Conservation (phyloP, 2,113 vertebrate genomes). For the Hyaena hyaena region DNA sequence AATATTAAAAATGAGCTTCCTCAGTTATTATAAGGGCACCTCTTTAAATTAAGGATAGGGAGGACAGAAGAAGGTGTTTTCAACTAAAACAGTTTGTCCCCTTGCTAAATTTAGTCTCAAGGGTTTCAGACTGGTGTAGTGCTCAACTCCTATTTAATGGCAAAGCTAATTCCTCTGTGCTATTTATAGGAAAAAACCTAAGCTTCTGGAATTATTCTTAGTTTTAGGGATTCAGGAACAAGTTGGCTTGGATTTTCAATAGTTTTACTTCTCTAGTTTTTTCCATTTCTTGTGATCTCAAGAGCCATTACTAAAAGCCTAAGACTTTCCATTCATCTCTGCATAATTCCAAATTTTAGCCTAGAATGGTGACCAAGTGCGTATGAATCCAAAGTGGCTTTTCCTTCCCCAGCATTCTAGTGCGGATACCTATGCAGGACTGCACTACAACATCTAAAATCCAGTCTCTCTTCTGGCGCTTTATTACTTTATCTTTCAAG, state of each 20-base stretch:
- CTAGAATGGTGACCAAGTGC: neutral
- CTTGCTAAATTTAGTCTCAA: conserved; percentile 31
- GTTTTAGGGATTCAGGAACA: conserved; percentile 44
- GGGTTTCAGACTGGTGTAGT: conserved; percentile 25
- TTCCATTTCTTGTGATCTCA: conserved; percentile 57
- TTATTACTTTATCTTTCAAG: neutral
- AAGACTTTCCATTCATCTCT: conserved; percentile 17
- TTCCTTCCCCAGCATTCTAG: neutral
- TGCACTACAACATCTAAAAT: neutral
- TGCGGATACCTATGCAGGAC: neutral
- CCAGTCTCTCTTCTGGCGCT: neutral
- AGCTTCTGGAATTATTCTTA: conserved; percentile 59
- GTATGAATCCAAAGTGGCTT: neutral
- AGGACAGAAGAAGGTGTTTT: neutral
- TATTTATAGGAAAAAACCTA: conserved; percentile 46
- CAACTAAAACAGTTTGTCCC: neutral
- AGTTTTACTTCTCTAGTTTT: conserved; percentile 1
- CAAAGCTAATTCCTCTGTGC: conserved; percentile 12
- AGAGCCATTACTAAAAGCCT: neutral
- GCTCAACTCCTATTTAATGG: conserved; percentile 26
- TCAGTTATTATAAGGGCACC: neutral
- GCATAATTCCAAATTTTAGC: neutral
- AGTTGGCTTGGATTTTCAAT: conserved; percentile 31
- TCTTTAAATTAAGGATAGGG: neutral
- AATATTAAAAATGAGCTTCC: neutral